Percentiles rank a stretch among this genome's conserved stretches.
phyloP scores from a whole-genome alignment of 2,113 vertebrate genomes.

The Copsychus sechellarum region DNA sequence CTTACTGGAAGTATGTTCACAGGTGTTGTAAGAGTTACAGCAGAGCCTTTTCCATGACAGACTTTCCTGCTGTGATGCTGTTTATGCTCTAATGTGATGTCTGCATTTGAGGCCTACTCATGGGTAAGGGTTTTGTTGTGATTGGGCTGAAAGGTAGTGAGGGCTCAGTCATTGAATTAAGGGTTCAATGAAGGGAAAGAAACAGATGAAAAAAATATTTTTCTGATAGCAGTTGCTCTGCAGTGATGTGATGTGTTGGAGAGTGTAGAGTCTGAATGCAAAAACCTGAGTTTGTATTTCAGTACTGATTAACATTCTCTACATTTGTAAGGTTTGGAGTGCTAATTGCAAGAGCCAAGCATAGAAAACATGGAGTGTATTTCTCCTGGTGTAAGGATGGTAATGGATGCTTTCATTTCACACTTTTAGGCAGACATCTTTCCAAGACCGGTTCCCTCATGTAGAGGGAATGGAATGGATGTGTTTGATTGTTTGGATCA shows the following conservation, averaged over 20 bases:
- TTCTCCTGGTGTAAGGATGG: background rate
- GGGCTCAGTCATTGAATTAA: background rate
- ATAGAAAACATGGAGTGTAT: rapidly evolving
- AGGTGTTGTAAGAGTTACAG: background rate
- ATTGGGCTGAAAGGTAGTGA: background rate
- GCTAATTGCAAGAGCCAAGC: background rate
- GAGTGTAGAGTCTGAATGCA: background rate
- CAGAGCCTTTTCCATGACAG: background rate
- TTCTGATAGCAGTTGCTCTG: background rate
- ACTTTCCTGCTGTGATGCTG: background rate
- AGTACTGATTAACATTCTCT: background rate
- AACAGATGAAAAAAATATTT: background rate
- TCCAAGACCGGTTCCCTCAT: background rate
- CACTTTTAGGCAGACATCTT: background rate
- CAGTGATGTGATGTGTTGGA: background rate
- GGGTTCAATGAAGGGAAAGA: background rate
- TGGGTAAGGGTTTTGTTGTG: background rate
- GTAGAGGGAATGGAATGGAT: background rate
- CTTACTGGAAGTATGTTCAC: background rate
- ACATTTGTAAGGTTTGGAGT: background rate
- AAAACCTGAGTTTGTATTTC: background rate
- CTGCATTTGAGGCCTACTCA: background rate
- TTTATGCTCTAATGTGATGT: background rate
- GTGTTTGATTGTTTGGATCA: background rate
- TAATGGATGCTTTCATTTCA: background rate